A percentile compares a stretch with the other conserved stretches of the same genome.
phyloP scores from a whole-genome alignment of 2,888 invertebrate species.

The Perdita meconis region DNA sequence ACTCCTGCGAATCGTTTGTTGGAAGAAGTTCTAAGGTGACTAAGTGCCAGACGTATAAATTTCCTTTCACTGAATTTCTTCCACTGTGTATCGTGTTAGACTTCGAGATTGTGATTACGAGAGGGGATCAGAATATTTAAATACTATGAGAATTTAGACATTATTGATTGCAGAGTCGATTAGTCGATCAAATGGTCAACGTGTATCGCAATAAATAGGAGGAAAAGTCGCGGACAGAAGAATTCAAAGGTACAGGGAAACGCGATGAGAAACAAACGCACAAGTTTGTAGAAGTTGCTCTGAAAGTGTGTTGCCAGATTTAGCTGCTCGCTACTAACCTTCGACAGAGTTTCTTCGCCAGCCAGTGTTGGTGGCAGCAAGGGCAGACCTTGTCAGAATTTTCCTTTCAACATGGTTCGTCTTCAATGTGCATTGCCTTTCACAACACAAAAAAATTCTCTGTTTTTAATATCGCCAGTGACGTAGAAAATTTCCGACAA shows the following conservation, averaged over 20 bases:
- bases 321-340: constrained; percentile 22
- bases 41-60: constrained; percentile 44
- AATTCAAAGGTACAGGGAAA: constrained; percentile 19
- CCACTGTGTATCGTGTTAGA: constrained; percentile 23
- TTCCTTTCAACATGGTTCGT: too few relatives aligned
- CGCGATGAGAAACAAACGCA: constrained; percentile 23
- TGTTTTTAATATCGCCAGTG: too few relatives aligned
- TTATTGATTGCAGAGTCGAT: not conserved
- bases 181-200: not conserved
- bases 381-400: constrained; percentile 1
- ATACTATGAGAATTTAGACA: too few relatives aligned
- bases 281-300: constrained; percentile 15
- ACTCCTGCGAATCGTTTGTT: constrained; percentile 20
- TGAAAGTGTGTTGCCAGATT: constrained; percentile 12
- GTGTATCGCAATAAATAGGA: constrained; percentile 12
- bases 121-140: too few relatives aligned
- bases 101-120: too few relatives aligned
- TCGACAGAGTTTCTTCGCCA: constrained; percentile 21
- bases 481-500: too few relatives aligned
- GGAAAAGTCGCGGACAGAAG: constrained; percentile 8
- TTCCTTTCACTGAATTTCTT: constrained; percentile 20
- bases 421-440: constrained; percentile 15
- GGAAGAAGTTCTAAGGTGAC: constrained; percentile 34
- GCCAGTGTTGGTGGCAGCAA: not conserved
- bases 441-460: not conserved